A percentile compares a stretch with the other conserved stretches of the same genome.
These are phyloP conservation scores for Clavelina lepadiformis DNA, from an alignment of 23 tunicate species.

Conservation along the genomic window DNA sequence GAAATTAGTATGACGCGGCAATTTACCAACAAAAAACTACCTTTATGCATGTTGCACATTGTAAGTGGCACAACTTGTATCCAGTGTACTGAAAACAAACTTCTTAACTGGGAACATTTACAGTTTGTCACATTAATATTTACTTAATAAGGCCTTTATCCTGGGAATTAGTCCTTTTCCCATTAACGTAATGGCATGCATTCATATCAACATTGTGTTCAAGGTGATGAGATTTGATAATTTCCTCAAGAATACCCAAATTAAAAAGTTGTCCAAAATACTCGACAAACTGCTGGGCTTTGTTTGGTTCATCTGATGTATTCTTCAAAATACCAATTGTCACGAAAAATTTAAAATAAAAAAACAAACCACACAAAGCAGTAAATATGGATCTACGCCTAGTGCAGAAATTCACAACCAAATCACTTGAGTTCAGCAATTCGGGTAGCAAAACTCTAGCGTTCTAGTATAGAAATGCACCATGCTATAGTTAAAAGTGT, in stretches of 20 bases:
- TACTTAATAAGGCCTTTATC: conserved; percentile 34
- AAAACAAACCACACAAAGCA: neutral
- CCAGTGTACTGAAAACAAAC: too few species aligned
- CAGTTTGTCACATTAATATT: neutral
- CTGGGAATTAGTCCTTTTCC: conserved; percentile 15
- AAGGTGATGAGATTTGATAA: conserved; percentile 16
- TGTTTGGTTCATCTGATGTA: neutral
- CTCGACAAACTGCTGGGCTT: neutral
- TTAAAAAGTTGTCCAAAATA: conserved; percentile 32
- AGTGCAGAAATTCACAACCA: too few species aligned
- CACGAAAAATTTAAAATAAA: neutral
- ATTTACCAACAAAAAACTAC: too few species aligned
- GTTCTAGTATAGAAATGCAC: too few species aligned
- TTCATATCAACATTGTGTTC: conserved; percentile 11
- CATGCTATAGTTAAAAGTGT: too few species aligned
- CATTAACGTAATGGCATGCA: conserved; percentile 27
- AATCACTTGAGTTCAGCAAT: too few species aligned
- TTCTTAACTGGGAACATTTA: too few species aligned
- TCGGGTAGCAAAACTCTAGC: too few species aligned
- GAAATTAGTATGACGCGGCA: too few species aligned
- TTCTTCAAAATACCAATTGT: neutral
- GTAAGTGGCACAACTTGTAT: too few species aligned
- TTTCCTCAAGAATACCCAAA: conserved; percentile 24
- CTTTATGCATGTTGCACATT: too few species aligned
- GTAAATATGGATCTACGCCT: too few species aligned